A percentile compares a stretch with the other conserved stretches of the same genome.
Conservation (phyloP, 2,888 invertebrate genomes). For the Netelia melanura region DNA sequence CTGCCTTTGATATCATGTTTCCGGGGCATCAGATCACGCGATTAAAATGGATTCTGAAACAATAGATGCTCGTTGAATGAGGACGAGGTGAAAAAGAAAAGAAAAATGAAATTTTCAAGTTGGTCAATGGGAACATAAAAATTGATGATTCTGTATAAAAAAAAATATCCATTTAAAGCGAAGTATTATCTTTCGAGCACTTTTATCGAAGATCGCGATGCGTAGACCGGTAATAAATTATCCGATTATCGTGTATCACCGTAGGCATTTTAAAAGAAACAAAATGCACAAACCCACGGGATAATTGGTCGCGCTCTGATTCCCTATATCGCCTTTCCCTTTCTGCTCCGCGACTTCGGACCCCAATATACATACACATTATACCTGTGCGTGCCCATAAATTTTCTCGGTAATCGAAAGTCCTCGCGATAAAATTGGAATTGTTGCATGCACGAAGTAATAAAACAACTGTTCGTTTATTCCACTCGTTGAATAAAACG, state of each 20-base stretch:
- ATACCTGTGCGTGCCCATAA: constrained; percentile 43
- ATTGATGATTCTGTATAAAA: neutral
- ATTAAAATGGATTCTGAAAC: constrained; percentile 51
- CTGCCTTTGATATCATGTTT: constrained; percentile 78
- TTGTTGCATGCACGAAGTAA: neutral
- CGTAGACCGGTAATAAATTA: neutral
- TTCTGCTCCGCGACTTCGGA: constrained; percentile 59
- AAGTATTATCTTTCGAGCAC: neutral
- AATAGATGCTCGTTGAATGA: constrained; percentile 51
- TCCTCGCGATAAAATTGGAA: constrained; percentile 33
- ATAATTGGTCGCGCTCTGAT: constrained; percentile 68
- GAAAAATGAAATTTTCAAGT: constrained; percentile 22
- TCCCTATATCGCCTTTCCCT: constrained; percentile 65
- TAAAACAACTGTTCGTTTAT: neutral
- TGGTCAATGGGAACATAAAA: neutral
- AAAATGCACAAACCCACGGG: constrained; percentile 54
- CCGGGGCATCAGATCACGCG: constrained; percentile 80
- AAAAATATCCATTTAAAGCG: no score
- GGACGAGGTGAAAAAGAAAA: constrained; percentile 71
- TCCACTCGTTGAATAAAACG: neutral
- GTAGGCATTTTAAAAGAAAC: neutral
- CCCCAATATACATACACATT: constrained; percentile 14
- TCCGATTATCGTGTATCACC: constrained; percentile 14
- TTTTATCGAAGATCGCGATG: neutral
- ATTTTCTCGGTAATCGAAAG: constrained; percentile 60